Evolutionary conservation across 1,140 invertebrate species (phyloP), one percentile per base, ranked within the genome.

Genomic region (Colletes gigas): DNA sequence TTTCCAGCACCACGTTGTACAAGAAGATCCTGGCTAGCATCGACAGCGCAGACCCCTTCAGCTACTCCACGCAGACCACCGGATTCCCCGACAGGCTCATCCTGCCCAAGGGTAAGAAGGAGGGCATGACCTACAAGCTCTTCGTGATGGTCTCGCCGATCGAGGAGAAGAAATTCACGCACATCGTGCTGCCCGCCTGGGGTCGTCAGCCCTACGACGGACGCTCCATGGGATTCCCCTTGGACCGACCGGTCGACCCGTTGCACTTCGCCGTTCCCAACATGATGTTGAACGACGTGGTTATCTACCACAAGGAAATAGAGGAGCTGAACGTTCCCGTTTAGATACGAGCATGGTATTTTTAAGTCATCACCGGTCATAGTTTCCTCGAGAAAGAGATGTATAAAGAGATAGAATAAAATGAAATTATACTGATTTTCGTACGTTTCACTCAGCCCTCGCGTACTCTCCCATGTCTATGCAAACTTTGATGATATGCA

Each of bases 51-150:
- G 88, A 88, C 21, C 73, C 92, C 54, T 93, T 92, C 79, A 88
- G 88, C 8, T 90, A 94, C 79, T 91, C 81, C 54, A 81, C 81
- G 30, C 84, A 85, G 15, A 91, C 93, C 63, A 95, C 93, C 80
- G 95, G 94, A 73, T 95, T 95, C 91, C 95, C 95, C 10, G 92
- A 94, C 5, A 94, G 95, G 71, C 90, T 96, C 10, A 81, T 95
- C 1, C 89, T 96, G 17, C 95, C 96, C 54, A 95, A 91, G 73
- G 95, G 96, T 84, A 94, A 90, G 74, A 91, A 93, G 50, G 94
- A 94, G 65, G 96, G 95, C 87, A 94, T 96, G 92, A 91, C 94
- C 12, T 94, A 95, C 89, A 92, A 95, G 78, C 78, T 96, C 1
- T 95, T 95, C 84, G 94, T 95, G 15, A 91, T 94, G 41, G 92